phyloP scores from a whole-genome alignment of 2,113 vertebrate species.

The Synchiropus splendidus region DNA sequence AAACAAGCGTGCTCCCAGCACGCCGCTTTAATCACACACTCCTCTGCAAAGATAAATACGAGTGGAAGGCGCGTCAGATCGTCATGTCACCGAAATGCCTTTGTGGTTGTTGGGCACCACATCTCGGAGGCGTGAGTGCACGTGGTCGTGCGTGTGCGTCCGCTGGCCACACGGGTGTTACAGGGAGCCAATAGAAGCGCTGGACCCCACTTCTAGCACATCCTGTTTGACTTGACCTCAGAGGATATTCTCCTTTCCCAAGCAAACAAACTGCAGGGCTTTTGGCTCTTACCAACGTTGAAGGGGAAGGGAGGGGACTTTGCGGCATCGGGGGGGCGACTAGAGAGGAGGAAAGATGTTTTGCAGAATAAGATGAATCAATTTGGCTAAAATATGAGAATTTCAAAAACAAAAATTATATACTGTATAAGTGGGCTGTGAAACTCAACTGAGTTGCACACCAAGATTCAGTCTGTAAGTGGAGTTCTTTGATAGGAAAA shows the following conservation, averaged over 20 bases:
- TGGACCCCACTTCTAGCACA: slow-evolving; percentile 54
- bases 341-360: slow-evolving; percentile 22
- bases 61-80: slow-evolving; percentile 36
- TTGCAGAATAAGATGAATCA: slow-evolving; percentile 6
- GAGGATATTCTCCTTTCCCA: slow-evolving; percentile 68
- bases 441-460: too few relatives aligned
- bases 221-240: slow-evolving; percentile 67
- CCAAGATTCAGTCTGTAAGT: too few relatives aligned
- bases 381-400: too few relatives aligned
- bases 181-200: slow-evolving; percentile 55
- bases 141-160: slow-evolving; percentile 6
- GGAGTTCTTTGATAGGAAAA: too few relatives aligned
- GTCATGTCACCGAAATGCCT: slow-evolving; percentile 29
- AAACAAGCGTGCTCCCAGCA: slow-evolving; percentile 44
- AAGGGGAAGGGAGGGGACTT: slow-evolving; percentile 55
- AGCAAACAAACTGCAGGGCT: slow-evolving; percentile 60
- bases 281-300: slow-evolving; percentile 61
- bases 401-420: too few relatives aligned
- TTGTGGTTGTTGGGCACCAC: slow-evolving; percentile 31
- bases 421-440: too few relatives aligned
- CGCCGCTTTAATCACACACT: slow-evolving; percentile 49
- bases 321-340: slow-evolving; percentile 44
- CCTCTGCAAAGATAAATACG: slow-evolving; percentile 47
- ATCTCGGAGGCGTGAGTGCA: slow-evolving; percentile 19
- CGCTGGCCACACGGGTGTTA: slow-evolving; percentile 41